Percentiles rank a stretch among this genome's conserved stretches.
Evolutionary conservation across 1,140 invertebrate genomes (phyloP).

Genomic region (Akabosia matsudoensis): DNA sequence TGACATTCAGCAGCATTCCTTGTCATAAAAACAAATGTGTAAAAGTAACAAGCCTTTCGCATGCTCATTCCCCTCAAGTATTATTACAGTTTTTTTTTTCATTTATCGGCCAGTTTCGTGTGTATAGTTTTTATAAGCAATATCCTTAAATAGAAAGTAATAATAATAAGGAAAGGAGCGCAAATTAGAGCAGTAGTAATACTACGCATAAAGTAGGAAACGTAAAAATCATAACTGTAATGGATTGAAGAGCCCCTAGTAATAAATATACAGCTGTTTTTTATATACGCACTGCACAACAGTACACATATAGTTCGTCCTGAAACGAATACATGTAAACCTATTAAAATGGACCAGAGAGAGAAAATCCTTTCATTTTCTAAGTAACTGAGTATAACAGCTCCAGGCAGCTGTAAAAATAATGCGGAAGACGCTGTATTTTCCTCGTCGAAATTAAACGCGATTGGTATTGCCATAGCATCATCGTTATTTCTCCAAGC

Average conservation of each 20-base stretch:
- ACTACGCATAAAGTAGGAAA: background rate
- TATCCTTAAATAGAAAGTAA: background rate
- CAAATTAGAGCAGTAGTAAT: background rate
- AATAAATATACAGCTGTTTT: slow-evolving; percentile 6
- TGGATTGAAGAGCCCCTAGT: slow-evolving; percentile 4
- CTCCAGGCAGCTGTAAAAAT: slow-evolving; percentile 7
- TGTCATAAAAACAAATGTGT: background rate
- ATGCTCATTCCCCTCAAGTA: background rate
- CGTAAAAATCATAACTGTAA: slow-evolving; percentile 10
- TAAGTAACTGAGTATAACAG: background rate
- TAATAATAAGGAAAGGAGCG: background rate
- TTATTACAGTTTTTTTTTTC: background rate
- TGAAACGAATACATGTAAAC: background rate
- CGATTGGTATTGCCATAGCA: background rate
- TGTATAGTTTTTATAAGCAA: too few relatives aligned
- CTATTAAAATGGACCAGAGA: background rate
- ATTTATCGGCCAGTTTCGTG: too few relatives aligned
- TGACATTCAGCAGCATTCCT: slow-evolving; percentile 14
- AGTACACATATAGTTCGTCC: background rate
- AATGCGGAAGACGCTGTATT: background rate
- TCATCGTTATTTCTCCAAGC: too few relatives aligned
- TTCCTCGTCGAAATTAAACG: background rate
- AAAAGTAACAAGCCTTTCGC: slow-evolving; percentile 10
- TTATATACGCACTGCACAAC: background rate
- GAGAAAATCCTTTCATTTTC: background rate